phyloP scores from a whole-genome alignment of 2,113 vertebrate genomes.

The Actenoides lindsayi region DNA sequence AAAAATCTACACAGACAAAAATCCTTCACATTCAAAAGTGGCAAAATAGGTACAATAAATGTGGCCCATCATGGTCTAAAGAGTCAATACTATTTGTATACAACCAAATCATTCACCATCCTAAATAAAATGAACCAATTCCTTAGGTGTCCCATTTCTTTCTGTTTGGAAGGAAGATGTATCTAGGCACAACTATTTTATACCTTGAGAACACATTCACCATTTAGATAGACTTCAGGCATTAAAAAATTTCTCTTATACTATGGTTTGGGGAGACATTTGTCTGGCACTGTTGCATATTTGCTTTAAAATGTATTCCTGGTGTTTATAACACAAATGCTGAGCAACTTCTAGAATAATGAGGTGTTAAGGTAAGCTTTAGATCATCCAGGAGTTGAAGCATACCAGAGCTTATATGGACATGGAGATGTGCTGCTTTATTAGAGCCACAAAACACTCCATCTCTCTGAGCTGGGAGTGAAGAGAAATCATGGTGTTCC shows the following conservation, averaged over 20 bases:
- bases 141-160: background rate
- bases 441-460: background rate
- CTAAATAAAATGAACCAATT: background rate
- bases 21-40: background rate
- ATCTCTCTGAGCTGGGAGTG: background rate
- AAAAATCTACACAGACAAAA: background rate
- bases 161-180: background rate
- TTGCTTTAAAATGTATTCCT: background rate
- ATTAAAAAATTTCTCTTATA: background rate
- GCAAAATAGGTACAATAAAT: background rate
- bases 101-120: background rate
- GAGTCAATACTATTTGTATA: background rate
- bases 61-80: background rate
- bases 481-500: background rate
- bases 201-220: background rate
- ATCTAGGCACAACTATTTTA: background rate
- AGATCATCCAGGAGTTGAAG: background rate
- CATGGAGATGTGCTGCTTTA: background rate
- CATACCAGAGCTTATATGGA: background rate
- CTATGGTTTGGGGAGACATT: background rate
- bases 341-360: background rate
- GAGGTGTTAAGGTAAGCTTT: background rate
- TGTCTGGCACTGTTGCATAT: background rate
- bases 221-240: background rate
- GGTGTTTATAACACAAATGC: background rate